Conservation (phyloP, 2,888 invertebrate genomes). For the Hirtodrosophila duncani region DNA sequence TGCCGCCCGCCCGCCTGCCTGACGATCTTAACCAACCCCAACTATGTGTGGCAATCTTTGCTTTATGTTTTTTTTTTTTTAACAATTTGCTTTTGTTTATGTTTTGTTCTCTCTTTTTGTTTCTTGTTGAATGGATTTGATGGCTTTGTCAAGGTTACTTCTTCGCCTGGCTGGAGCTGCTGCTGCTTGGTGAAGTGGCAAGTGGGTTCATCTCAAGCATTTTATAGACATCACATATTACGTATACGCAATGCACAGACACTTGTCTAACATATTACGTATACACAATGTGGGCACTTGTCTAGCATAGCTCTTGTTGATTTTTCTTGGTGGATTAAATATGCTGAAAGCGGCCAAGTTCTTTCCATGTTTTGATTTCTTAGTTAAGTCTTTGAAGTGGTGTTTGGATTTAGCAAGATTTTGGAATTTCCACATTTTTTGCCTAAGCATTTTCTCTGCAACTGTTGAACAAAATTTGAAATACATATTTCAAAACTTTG, state of each 20-base stretch:
- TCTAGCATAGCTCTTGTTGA: too few species aligned
- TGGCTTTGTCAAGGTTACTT: conserved; percentile 51
- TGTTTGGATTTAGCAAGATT: conserved; percentile 27
- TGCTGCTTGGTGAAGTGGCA: conserved; percentile 18
- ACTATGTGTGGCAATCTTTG: conserved; percentile 54
- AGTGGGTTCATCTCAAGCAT: conserved; percentile 48
- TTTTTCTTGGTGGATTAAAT: too few species aligned
- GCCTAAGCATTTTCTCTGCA: conserved; percentile 23
- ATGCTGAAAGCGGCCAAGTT: not conserved
- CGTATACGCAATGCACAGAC: conserved; percentile 57
- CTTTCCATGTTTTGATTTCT: conserved; percentile 24
- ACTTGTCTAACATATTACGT: conserved; percentile 37
- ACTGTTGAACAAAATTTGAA: conserved; percentile 8
- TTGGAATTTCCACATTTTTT: conserved; percentile 9
- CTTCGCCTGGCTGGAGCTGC: conserved; percentile 12
- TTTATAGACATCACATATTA: conserved; percentile 30
- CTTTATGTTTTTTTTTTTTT: conserved; percentile 33
- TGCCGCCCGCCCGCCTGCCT: conserved; percentile 13
- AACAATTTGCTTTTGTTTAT: conserved; percentile 14
- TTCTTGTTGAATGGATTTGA: conserved; percentile 30
- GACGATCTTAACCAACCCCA: conserved; percentile 64
- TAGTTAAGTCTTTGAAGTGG: conserved; percentile 33
- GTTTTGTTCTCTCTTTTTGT: conserved; percentile 13
- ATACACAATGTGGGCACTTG: conserved; percentile 54
- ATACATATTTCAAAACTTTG: not conserved